Percentiles rank a stretch among this genome's conserved stretches.
Conservation (phyloP, 1,140 invertebrate species). For the Oryctes rhinoceros region DNA sequence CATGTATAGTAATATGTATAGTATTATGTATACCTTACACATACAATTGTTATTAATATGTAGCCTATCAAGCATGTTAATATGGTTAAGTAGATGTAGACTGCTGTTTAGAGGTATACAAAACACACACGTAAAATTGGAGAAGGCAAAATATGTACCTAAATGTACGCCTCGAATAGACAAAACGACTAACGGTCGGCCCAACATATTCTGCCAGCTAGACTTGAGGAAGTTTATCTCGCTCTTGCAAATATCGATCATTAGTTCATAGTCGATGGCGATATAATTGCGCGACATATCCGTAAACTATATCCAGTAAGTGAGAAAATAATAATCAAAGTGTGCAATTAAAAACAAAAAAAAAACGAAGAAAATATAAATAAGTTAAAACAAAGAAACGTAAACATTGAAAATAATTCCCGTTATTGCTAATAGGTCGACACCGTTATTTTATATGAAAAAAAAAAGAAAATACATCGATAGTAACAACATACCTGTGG, state of each 20-base stretch:
- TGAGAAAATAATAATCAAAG: constrained; percentile 53
- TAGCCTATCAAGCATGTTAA: not conserved
- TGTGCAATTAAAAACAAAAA: constrained; percentile 52
- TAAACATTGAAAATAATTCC: not conserved
- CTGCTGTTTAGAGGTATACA: not conserved
- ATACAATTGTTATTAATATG: too few species aligned
- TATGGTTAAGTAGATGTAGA: not conserved
- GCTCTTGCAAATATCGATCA: constrained; percentile 96
- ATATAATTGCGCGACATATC: constrained; percentile 96
- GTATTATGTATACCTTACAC: too few species aligned
- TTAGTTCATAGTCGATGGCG: constrained; percentile 94
- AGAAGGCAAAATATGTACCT: constrained; percentile 70
- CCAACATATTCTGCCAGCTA: constrained; percentile 93
- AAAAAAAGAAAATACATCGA: constrained; percentile 17
- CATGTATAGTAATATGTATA: too few species aligned
- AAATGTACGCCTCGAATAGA: constrained; percentile 88
- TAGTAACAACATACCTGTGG: constrained; percentile 82
- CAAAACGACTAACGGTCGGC: constrained; percentile 88
- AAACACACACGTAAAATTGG: constrained; percentile 42
- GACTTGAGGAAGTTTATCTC: constrained; percentile 97
- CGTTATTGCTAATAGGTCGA: constrained; percentile 1
- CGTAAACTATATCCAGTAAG: constrained; percentile 79
- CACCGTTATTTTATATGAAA: not conserved
- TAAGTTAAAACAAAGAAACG: not conserved
- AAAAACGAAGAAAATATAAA: constrained; percentile 48